Conservation (phyloP, 2,113 vertebrate genomes). For the Hippocampus guttulatus region DNA sequence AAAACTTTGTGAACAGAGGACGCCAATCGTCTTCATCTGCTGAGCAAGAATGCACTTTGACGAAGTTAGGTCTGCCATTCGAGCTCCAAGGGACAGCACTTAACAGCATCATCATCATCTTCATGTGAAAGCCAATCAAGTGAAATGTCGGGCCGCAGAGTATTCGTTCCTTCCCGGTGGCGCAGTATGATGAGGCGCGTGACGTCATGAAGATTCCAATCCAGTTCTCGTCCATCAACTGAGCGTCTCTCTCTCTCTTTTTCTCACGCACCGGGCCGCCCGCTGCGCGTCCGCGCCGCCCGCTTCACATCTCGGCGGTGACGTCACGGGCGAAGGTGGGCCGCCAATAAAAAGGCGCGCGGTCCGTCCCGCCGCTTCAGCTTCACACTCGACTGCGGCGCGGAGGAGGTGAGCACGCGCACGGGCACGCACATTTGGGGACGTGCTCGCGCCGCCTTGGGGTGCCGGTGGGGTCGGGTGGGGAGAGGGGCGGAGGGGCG, state of each 20-base stretch:
- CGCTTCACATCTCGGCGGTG: not conserved
- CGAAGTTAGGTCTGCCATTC: too few species aligned
- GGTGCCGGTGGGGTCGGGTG: too few species aligned
- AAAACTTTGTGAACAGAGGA: too few species aligned
- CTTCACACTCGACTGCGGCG: conserved; percentile 12
- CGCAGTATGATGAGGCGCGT: not conserved
- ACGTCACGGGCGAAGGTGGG: conserved; percentile 9
- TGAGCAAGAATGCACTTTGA: too few species aligned
- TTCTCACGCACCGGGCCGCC: not conserved
- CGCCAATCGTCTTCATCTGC: too few species aligned
- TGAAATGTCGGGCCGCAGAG: too few species aligned
- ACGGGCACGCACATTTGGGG: not conserved
- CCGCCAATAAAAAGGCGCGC: conserved; percentile 1
- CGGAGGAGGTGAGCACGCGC: not conserved
- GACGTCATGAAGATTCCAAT: not conserved
- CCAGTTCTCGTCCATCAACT: not conserved
- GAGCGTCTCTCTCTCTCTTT: not conserved
- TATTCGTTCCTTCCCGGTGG: not conserved
- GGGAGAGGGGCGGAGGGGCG: too few species aligned
- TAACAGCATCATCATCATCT: too few species aligned
- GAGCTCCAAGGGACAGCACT: too few species aligned
- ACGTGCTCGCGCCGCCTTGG: not conserved
- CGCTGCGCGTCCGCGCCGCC: not conserved
- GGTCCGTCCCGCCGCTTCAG: not conserved
- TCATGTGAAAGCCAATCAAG: not conserved